Evolutionary conservation across 2,113 vertebrate genomes (phyloP).

Genomic region (Oceanites oceanicus): DNA sequence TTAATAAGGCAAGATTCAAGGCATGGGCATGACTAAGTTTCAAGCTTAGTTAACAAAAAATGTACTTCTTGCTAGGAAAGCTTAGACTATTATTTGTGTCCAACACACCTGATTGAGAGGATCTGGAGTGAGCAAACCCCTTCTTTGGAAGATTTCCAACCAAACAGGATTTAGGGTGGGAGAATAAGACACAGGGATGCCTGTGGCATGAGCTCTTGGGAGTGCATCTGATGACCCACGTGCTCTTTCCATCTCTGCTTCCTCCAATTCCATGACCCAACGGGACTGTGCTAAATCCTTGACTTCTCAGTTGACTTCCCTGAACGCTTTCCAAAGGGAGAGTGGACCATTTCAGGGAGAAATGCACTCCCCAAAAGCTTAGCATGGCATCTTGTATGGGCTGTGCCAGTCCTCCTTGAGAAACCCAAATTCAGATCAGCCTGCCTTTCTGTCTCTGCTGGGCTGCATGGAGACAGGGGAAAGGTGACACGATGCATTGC

Average conservation of each 20-base stretch:
- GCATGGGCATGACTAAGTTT: background rate
- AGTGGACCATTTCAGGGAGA: background rate
- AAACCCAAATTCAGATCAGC: background rate
- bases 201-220: background rate
- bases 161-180: background rate
- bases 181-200: background rate
- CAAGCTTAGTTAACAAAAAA: background rate
- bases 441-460: background rate
- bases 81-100: background rate
- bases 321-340: background rate
- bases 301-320: background rate
- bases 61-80: background rate
- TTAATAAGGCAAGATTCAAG: slow-evolving; percentile 48
- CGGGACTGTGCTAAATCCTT: background rate
- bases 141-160: background rate
- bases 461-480: background rate
- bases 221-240: background rate
- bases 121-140: background rate
- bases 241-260: slow-evolving; percentile 16
- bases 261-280: background rate
- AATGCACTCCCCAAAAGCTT: background rate
- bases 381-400: background rate
- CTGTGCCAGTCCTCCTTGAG: background rate
- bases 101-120: accelerated
- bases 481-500: background rate